These are phyloP conservation scores for Scomber japonicus DNA, from an alignment of 2,113 vertebrate genomes.

Conservation along the genomic window DNA sequence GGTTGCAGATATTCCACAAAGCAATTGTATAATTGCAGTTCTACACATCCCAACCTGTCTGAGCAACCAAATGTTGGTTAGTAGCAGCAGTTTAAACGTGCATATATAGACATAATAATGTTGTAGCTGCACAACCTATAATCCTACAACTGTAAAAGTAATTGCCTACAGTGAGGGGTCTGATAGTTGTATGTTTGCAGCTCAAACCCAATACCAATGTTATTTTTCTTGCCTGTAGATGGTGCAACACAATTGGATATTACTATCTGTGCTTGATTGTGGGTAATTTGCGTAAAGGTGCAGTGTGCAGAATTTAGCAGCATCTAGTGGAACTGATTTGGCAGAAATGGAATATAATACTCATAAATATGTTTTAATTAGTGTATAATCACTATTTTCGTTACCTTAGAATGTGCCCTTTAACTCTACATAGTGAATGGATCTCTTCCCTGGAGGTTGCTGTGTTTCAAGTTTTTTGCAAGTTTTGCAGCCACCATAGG, in stretches of 20 bases:
- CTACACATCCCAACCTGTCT: neutral
- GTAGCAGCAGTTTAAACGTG: neutral
- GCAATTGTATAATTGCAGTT: neutral
- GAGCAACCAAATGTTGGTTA: neutral
- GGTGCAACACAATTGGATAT: neutral
- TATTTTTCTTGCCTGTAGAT: conserved; percentile 24
- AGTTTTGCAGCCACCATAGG: no score
- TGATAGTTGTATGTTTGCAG: neutral
- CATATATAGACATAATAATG: neutral
- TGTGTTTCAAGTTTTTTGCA: no score
- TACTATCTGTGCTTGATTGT: neutral
- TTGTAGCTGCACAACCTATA: neutral
- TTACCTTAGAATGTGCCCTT: no score
- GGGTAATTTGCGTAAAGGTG: neutral
- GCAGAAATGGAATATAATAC: no score
- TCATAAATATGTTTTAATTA: no score
- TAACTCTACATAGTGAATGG: no score
- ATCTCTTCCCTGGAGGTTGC: no score
- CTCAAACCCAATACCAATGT: neutral
- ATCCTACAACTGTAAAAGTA: neutral
- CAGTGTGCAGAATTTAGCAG: no score
- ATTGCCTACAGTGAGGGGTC: neutral
- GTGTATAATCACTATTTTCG: no score
- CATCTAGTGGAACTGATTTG: no score
- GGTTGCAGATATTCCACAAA: neutral